phyloP scores from a whole-genome alignment of 2,113 vertebrate species.

The Calypte anna region DNA sequence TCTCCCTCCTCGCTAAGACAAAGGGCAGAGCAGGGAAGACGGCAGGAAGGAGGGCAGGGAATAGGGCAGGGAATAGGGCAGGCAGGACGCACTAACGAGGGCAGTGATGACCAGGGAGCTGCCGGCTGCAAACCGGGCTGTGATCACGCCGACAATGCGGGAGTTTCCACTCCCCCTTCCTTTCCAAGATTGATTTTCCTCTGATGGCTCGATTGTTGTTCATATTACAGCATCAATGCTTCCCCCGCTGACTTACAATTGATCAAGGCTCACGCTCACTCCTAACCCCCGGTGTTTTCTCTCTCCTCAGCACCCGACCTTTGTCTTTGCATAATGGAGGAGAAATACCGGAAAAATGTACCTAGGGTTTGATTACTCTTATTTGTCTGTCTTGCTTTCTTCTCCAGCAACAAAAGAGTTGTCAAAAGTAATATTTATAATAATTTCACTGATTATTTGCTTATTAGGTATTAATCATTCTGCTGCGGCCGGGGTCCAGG shows the following conservation, averaged over 20 bases:
- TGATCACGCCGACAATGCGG: rapidly evolving
- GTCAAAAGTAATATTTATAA: constrained; percentile 90
- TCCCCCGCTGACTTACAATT: background rate
- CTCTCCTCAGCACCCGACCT: background rate
- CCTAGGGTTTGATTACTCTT: constrained; percentile 5
- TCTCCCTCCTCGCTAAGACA: background rate
- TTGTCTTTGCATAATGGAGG: background rate
- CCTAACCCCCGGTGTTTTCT: background rate
- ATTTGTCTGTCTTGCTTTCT: constrained; percentile 71
- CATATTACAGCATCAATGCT: constrained; percentile 11
- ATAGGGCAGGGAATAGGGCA: background rate
- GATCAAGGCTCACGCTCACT: background rate
- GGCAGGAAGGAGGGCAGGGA: too few relatives aligned
- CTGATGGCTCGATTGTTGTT: constrained; percentile 36
- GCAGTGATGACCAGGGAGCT: background rate
- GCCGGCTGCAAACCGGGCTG: background rate
- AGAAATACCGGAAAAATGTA: background rate
- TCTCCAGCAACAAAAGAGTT: constrained; percentile 81
- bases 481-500: constrained; percentile 80
- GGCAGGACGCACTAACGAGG: background rate
- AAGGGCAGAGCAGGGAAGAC: background rate
- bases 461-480: constrained; percentile 98
- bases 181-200: constrained; percentile 44
- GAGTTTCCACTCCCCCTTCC: background rate
- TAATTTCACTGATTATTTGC: constrained; percentile 98